Evolutionary conservation across 1,140 invertebrate genomes (phyloP).

Genomic region (Drosophila ananassae): DNA sequence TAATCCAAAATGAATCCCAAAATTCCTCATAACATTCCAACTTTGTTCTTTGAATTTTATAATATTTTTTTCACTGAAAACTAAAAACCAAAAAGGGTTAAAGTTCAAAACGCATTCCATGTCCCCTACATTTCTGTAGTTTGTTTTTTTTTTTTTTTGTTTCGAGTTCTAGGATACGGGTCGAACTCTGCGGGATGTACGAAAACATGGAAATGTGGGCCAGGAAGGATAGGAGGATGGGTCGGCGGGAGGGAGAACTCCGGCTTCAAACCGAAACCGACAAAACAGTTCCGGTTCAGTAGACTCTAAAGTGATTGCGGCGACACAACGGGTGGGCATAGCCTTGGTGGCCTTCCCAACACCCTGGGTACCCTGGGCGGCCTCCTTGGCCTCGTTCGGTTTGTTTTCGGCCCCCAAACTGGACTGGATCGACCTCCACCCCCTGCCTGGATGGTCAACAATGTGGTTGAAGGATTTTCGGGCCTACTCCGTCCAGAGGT

Average conservation of each 20-base stretch:
- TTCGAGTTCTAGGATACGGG: background rate
- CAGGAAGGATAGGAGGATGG: no score
- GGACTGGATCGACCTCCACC: background rate
- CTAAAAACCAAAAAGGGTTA: background rate
- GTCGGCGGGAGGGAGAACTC: background rate
- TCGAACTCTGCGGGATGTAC: background rate
- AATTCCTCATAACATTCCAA: no score
- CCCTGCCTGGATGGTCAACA: conserved; percentile 30
- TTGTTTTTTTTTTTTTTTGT: no score
- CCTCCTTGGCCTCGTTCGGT: conserved; percentile 3
- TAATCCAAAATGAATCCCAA: no score
- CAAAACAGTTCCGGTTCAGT: conserved; percentile 69
- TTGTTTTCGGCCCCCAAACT: background rate
- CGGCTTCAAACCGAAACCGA: conserved; percentile 11
- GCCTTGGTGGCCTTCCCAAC: background rate
- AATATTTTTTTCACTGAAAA: no score
- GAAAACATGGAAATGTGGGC: background rate
- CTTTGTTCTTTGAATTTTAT: no score
- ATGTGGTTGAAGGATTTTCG: conserved; percentile 27
- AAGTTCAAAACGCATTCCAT: background rate
- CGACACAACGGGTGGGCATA: conserved; percentile 24
- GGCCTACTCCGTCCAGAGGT: conserved; percentile 11
- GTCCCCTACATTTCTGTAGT: no score
- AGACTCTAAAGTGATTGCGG: conserved; percentile 70
- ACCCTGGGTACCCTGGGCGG: background rate